phyloP scores from a whole-genome alignment of 2,797 vertebrate genomes.

The Acrossocheilus wenchowensis region DNA sequence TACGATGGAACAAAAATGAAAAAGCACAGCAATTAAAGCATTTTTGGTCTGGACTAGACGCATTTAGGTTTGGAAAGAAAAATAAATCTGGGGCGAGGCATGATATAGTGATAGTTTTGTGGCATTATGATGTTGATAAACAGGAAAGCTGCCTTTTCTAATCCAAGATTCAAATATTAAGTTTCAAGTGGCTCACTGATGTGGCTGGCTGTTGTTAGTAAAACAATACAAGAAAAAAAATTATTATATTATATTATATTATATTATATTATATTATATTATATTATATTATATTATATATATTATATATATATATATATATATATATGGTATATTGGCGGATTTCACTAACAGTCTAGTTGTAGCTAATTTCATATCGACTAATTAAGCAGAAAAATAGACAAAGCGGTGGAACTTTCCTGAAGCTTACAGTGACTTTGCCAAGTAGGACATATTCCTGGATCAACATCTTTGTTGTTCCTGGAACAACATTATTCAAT shows the following conservation, averaged over 20 bases:
- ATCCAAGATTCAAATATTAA: slow-evolving; percentile 22
- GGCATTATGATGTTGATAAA: slow-evolving; percentile 46
- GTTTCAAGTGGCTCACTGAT: slow-evolving; percentile 5
- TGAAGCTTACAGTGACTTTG: not conserved
- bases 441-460: slow-evolving; percentile 2
- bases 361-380: slow-evolving; percentile 11
- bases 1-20: slow-evolving; percentile 60
- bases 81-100: slow-evolving; percentile 67
- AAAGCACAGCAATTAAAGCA: slow-evolving; percentile 56
- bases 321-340: not conserved
- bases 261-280: no score
- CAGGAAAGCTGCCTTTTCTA: slow-evolving; percentile 40
- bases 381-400: not conserved
- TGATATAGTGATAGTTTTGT: slow-evolving; percentile 61
- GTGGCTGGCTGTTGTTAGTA: not conserved
- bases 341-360: not conserved
- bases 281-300: no score
- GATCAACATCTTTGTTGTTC: slow-evolving; percentile 19
- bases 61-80: slow-evolving; percentile 76
- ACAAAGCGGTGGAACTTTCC: not conserved
- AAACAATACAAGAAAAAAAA: not conserved
- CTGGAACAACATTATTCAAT: slow-evolving; percentile 15
- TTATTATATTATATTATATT: no score
- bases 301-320: no score
- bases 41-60: slow-evolving; percentile 73